phyloP scores from a whole-genome alignment of 2,888 invertebrate species.

The Xanthia icteritia region DNA sequence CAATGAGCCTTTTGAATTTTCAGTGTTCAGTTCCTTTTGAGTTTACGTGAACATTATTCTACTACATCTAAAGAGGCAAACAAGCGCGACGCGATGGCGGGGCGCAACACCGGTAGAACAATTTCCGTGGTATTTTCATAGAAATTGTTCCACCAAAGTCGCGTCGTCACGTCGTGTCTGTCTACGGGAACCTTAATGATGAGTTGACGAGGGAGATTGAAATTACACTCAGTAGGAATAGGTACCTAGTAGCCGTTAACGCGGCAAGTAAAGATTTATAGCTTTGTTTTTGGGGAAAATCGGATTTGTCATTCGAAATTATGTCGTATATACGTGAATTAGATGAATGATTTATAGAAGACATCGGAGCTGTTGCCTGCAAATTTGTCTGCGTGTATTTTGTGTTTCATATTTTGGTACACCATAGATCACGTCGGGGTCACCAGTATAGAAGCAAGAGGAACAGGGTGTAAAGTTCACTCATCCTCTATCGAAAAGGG shows the following conservation, averaged over 20 bases:
- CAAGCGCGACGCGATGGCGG: no score
- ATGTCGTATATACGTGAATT: slow-evolving; percentile 28
- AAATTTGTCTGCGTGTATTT: background rate
- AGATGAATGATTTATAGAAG: slow-evolving; percentile 15
- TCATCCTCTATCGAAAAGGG: no score
- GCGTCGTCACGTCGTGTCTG: no score
- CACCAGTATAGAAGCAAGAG: no score
- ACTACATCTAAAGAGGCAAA: slow-evolving; percentile 21
- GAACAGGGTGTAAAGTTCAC: no score
- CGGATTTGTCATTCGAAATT: slow-evolving; percentile 26
- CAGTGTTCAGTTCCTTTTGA: no score
- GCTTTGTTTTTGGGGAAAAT: slow-evolving; percentile 50
- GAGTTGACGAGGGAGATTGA: slow-evolving; percentile 2
- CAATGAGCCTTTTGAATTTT: slow-evolving; percentile 66
- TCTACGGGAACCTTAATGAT: background rate
- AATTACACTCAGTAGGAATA: slow-evolving; percentile 20
- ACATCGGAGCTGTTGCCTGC: background rate
- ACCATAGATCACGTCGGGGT: no score
- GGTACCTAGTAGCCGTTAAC: slow-evolving; percentile 17
- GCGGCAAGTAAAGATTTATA: slow-evolving; percentile 39
- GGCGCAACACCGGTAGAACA: no score
- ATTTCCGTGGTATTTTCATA: no score
- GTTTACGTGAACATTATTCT: slow-evolving; percentile 16
- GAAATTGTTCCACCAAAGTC: no score
- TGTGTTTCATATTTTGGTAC: background rate